Base-by-base conservation (phyloP, 2,888 invertebrate genomes). In the Amaurobius ferox region DNA sequence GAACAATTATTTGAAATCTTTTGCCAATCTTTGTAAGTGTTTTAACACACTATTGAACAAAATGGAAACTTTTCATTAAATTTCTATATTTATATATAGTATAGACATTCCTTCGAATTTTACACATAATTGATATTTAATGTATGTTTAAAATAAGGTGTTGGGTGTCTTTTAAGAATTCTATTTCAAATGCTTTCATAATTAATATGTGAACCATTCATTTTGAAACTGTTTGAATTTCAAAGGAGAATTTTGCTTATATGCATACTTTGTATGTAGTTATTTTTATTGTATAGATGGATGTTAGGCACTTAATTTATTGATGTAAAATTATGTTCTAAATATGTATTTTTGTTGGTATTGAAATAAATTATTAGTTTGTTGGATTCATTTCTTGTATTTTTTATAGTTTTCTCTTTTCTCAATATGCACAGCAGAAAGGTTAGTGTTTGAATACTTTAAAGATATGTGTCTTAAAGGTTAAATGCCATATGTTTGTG, bases 211-310 rank as follows among this genome's bases (percentile, higher is more conserved):
- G 6, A 16, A 44, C 13, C 6, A 44, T 44, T 44, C 16, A 44
- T 44, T 44, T 9, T 44, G 44, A 44, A 44, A 16, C n/a, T 9
- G n/a, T 16, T 9, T 5, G 6, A n/a, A 16, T 16, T 16, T 9
- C 6, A 5, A 9, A 9, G n/a, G 16, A 16, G 6, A 44, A n/a
- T 9, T 9, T 44, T 35, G 35, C 35, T 35, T 35, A 7, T 35
- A 35, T n/a, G 9, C 9, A 9, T 35, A 9, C 5, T 35, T 16
- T 55, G 16, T 55, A 55, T 55, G 66, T 32, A 66, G 29, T 29
- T 64, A n/a, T 19, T 66, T 66, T 32, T 66, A 0, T 32, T 66
- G 35, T 66, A 66, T 66, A 66, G 66, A 32, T 66, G 35, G 35
- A 66, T 66, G 9, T 35, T 7, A 26, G 7, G 32, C 66, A 32